Evolutionary conservation across 92 coral and sea anemone genomes (phyloP).

Genomic region (Siderastrea siderea): DNA sequence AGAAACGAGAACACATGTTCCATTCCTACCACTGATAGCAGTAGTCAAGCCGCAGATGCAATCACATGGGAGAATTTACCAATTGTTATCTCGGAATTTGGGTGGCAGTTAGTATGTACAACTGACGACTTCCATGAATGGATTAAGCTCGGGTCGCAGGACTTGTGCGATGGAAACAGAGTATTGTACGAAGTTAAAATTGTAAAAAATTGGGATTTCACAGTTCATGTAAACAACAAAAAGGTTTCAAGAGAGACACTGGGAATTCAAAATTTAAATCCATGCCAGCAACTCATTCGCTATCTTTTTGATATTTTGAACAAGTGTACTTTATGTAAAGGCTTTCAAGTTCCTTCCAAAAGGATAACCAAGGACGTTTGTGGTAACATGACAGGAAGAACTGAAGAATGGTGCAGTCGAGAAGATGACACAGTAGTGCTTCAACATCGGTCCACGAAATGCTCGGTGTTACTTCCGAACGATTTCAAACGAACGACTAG

Average conservation of each 20-base stretch:
- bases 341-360: constrained; percentile 35
- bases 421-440: not conserved
- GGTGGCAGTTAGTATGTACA: not conserved
- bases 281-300: constrained; percentile 8
- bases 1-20: too few species aligned
- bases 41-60: too few species aligned
- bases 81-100: not conserved
- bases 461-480: not conserved
- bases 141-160: too few species aligned
- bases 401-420: constrained; percentile 1
- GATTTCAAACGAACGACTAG: not conserved
- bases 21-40: too few species aligned
- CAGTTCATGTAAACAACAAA: not conserved
- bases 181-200: not conserved
- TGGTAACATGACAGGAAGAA: too few species aligned
- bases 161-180: not conserved
- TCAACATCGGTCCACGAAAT: not conserved
- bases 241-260: not conserved
- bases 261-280: not conserved
- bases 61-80: too few species aligned
- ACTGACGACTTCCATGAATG: too few species aligned
- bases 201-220: not conserved
- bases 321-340: constrained; percentile 20
- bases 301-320: constrained; percentile 18
- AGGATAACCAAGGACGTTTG: not conserved